Conservation (phyloP, 1,140 invertebrate genomes). For the Panulirus ornatus region DNA sequence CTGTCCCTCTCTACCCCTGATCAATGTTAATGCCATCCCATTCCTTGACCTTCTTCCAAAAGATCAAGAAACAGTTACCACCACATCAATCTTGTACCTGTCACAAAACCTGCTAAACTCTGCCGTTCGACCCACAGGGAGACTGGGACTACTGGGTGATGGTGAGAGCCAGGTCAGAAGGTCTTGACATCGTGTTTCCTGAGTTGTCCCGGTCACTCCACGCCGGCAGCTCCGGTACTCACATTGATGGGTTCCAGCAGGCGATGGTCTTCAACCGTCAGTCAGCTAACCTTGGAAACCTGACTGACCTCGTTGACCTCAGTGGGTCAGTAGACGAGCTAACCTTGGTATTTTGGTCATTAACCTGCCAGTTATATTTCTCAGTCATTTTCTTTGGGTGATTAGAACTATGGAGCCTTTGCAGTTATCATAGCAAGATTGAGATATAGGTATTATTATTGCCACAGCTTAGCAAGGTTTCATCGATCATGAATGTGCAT, state of each 20-base stretch:
- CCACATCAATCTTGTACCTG: no score
- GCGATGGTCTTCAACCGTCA: conserved; percentile 28
- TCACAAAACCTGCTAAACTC: no score
- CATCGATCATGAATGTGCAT: no score
- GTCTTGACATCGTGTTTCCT: conserved; percentile 39
- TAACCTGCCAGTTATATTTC: not conserved
- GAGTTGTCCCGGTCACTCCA: conserved; percentile 46
- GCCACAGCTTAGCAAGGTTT: no score
- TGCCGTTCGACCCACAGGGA: conserved; percentile 4
- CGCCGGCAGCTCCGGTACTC: conserved; percentile 37
- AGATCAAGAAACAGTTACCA: no score
- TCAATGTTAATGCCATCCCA: no score
- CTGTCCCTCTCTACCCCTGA: no score
- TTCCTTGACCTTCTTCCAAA: no score
- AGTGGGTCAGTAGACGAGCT: not conserved
- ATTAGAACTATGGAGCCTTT: no score
- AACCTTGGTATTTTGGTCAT: not conserved
- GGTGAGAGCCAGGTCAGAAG: not conserved
- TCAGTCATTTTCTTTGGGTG: no score
- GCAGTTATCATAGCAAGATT: no score
- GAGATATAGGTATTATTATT: no score
- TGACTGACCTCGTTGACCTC: conserved; percentile 4
- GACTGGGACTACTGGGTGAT: conserved; percentile 64
- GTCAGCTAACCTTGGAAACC: not conserved
- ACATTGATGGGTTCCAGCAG: conserved; percentile 51